phyloP scores from a whole-genome alignment of 23 tunicate genomes.

The Halocynthia roretzi region DNA sequence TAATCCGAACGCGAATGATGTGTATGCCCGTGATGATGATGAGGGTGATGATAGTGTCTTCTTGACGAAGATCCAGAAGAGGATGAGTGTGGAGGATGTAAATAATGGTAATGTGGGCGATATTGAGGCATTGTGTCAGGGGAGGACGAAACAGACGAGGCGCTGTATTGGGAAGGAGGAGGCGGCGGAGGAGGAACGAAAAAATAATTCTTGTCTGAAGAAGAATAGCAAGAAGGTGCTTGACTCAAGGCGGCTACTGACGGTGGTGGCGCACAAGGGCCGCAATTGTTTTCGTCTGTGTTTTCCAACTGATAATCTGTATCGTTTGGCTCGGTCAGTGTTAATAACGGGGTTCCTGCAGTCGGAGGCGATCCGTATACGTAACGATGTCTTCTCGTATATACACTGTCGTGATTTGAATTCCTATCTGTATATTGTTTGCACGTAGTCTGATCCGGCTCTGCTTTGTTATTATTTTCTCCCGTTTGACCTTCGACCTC shows the following conservation, averaged over 20 bases:
- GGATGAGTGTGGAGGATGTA: constrained; percentile 10
- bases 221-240: constrained; percentile 1
- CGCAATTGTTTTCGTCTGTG: constrained; percentile 17
- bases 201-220: not conserved
- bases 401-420: too few relatives aligned
- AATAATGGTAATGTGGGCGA: constrained; percentile 15
- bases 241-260: constrained; percentile 2
- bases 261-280: constrained; percentile 16
- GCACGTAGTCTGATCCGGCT: not conserved
- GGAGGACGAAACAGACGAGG: constrained; percentile 21
- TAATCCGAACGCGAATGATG: too few relatives aligned
- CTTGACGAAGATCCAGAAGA: too few relatives aligned
- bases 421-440: too few relatives aligned
- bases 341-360: constrained; percentile 15
- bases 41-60: too few relatives aligned
- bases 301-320: not conserved
- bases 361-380: constrained; percentile 9
- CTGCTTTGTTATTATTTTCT: not conserved
- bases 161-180: constrained; percentile 21
- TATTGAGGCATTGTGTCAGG: constrained; percentile 9
- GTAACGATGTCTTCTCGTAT: too few relatives aligned
- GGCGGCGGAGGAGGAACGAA: constrained; percentile 11
- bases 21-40: too few relatives aligned
- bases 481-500: not conserved
- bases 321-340: constrained; percentile 19